phyloP scores from a whole-genome alignment of 1,140 invertebrate species.

The Penaeus indicus region DNA sequence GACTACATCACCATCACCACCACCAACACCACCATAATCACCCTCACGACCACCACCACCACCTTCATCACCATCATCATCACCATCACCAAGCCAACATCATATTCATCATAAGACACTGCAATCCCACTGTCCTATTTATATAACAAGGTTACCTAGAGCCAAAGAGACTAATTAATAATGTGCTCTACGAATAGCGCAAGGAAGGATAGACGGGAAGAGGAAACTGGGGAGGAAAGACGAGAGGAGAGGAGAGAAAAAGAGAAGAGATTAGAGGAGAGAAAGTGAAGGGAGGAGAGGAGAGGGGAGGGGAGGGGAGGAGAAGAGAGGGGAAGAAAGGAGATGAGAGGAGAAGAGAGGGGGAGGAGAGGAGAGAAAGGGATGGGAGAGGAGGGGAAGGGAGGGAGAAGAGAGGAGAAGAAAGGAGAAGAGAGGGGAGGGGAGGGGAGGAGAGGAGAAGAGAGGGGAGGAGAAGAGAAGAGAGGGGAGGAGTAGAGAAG shows the following conservation, averaged over 20 bases:
- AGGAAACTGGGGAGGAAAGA: neutral
- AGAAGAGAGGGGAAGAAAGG: neutral
- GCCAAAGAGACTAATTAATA: neutral
- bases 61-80: no score
- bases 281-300: neutral
- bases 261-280: neutral
- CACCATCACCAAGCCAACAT: no score
- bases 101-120: no score
- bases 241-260: neutral
- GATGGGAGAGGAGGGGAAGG: no score
- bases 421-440: conserved; percentile 31
- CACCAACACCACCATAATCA: no score
- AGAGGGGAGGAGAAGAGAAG: neutral
- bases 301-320: conserved; percentile 16
- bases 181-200: neutral
- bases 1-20: no score
- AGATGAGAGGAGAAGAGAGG: neutral
- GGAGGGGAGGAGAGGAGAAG: neutral
- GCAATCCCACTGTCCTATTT: no score
- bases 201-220: neutral
- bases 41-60: no score
- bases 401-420: conserved; percentile 12
- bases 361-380: neutral
- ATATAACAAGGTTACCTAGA: no score
- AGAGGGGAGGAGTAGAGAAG: no score